Conservation (phyloP, 53 echinoderm and acorn worm species). For the Holothuria leucospilota region DNA sequence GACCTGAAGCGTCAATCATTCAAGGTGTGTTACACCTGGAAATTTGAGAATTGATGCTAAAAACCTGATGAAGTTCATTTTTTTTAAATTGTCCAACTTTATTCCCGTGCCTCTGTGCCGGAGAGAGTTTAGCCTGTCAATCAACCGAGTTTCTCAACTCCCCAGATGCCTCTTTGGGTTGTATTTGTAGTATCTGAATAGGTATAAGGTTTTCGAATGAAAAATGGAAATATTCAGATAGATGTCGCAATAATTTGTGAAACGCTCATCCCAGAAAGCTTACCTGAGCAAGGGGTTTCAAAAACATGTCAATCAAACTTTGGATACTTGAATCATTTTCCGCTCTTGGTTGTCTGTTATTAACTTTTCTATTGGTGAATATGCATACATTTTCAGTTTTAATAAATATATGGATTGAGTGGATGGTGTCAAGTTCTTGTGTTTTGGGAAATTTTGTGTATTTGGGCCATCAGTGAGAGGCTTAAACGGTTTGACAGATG, state of each 20-base stretch:
- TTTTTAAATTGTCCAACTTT: conserved; percentile 53
- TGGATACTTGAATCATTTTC: conserved; percentile 48
- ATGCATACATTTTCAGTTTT: conserved; percentile 39
- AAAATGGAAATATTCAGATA: conserved; percentile 56
- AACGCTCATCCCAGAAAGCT: conserved; percentile 36
- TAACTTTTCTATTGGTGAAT: conserved; percentile 29
- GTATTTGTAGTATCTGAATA: conserved; percentile 37
- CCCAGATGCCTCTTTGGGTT: conserved; percentile 53
- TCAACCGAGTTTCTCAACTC: conserved; percentile 57
- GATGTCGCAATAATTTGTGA: conserved; percentile 52
- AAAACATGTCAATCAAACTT: conserved; percentile 49
- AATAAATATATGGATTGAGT: conserved; percentile 47
- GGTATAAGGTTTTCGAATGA: conserved; percentile 52
- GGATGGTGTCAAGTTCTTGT: conserved; percentile 33
- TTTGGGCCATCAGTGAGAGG: conserved; percentile 39
- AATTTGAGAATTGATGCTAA: conserved; percentile 58
- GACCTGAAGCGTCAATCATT: conserved; percentile 58
- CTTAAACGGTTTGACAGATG: conserved; percentile 51
- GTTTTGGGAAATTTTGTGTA: conserved; percentile 34
- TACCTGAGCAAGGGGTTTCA: conserved; percentile 46
- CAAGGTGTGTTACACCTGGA: conserved; percentile 61
- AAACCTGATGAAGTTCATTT: conserved; percentile 56
- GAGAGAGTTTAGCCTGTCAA: conserved; percentile 47
- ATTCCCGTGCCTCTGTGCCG: conserved; percentile 33
- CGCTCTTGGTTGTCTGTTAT: conserved; percentile 37